Percentiles rank a stretch among this genome's conserved stretches.
Evolutionary conservation across 2,113 vertebrate genomes (phyloP).

Genomic region (Anarrhichthys ocellatus): DNA sequence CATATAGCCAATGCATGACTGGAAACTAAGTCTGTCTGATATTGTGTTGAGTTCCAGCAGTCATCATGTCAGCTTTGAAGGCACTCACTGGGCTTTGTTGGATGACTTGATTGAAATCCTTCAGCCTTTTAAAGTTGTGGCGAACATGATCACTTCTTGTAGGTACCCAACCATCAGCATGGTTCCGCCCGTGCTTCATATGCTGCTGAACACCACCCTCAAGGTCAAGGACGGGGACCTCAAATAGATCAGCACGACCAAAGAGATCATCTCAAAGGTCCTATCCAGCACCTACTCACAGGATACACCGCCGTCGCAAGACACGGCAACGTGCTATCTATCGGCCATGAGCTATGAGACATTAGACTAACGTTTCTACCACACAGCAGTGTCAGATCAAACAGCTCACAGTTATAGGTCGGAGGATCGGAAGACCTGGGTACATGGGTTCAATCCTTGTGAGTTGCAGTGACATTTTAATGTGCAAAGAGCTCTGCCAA

Average conservation of each 20-base stretch:
- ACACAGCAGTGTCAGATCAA: too few species aligned
- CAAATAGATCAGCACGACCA: conserved; percentile 88
- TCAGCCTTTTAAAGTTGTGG: conserved; percentile 87
- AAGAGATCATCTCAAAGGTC: conserved; percentile 87
- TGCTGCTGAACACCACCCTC: conserved; percentile 88
- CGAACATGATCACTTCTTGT: conserved; percentile 86
- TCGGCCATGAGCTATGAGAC: too few species aligned
- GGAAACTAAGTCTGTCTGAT: too few species aligned
- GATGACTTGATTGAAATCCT: conserved; percentile 86
- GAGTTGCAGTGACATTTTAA: too few species aligned
- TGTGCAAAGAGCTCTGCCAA: too few species aligned
- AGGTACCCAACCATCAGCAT: conserved; percentile 88
- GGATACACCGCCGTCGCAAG: conserved; percentile 71
- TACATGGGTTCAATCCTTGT: too few species aligned
- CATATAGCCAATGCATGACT: too few species aligned
- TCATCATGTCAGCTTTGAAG: conserved; percentile 86
- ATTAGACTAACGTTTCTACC: too few species aligned
- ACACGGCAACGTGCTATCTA: conserved; percentile 82
- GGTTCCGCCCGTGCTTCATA: conserved; percentile 91
- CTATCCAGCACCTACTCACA: conserved; percentile 86
- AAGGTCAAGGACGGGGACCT: conserved; percentile 84
- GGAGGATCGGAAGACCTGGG: too few species aligned
- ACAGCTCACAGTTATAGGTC: too few species aligned
- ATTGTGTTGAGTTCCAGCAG: conserved; percentile 77
- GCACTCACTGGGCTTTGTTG: conserved; percentile 86